Percentiles rank a stretch among this genome's conserved stretches.
Evolutionary conservation across 2,113 vertebrate species (phyloP).

Genomic region (Tichodroma muraria): DNA sequence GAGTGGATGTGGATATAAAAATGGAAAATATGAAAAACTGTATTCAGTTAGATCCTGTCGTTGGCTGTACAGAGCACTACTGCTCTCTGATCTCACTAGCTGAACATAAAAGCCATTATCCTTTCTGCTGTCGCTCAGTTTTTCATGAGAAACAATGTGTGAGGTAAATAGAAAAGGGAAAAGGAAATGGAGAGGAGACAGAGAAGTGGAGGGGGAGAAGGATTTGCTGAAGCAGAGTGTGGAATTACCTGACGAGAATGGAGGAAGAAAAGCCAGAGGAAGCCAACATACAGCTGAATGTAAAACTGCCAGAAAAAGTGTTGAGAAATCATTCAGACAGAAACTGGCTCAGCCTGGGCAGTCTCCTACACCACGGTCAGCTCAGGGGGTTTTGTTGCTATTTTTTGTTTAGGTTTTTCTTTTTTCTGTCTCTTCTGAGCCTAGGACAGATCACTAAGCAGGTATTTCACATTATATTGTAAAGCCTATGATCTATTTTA

Average conservation of each 20-base stretch:
- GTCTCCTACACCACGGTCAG: not conserved
- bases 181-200: not conserved
- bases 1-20: slow-evolving; percentile 12
- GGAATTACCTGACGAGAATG: not conserved
- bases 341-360: not conserved
- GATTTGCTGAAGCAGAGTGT: not conserved
- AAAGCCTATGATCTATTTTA: not conserved
- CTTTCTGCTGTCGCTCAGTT: not conserved
- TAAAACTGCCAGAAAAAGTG: not conserved
- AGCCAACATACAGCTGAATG: not conserved
- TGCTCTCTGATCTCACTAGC: not conserved
- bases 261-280: not conserved
- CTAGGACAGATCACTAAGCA: not conserved
- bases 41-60: not conserved
- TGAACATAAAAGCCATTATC: slow-evolving; percentile 29
- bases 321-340: not conserved
- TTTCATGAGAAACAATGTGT: not conserved
- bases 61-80: not conserved
- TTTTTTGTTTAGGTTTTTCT: not conserved
- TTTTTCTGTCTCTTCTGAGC: not conserved
- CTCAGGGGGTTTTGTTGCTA: not conserved
- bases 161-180: slow-evolving; percentile 29
- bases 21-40: slow-evolving; percentile 7
- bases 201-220: not conserved
- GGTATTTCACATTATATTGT: not conserved